phyloP scores from a whole-genome alignment of 2,797 vertebrate genomes.

The Mallotus villosus region DNA sequence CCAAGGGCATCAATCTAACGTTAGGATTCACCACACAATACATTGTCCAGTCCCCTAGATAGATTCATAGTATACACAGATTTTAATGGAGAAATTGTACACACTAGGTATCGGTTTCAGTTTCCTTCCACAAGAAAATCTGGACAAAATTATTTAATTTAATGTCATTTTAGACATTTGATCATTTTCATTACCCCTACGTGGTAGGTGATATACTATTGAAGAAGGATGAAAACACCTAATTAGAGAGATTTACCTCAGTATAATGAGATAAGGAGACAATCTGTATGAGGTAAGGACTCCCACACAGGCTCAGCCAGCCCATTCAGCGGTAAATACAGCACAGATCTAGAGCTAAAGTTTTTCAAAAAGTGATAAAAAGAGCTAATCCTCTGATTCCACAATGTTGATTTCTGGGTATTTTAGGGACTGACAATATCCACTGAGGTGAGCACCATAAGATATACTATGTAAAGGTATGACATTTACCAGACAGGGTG shows the following conservation, averaged over 20 bases:
- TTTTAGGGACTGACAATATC: not conserved
- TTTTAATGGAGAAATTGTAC: too few species aligned
- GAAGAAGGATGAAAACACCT: not conserved
- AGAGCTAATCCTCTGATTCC: too few species aligned
- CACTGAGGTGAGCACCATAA: not conserved
- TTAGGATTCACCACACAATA: too few species aligned
- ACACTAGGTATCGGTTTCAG: too few species aligned
- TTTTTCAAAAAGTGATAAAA: too few species aligned
- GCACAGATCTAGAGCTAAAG: too few species aligned
- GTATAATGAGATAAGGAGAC: not conserved
- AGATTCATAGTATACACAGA: not conserved
- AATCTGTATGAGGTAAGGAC: not conserved
- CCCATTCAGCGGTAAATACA: too few species aligned
- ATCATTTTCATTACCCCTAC: too few species aligned
- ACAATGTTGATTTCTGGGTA: not conserved
- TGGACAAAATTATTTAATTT: too few species aligned
- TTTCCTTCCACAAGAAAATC: too few species aligned
- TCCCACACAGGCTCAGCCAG: not conserved
- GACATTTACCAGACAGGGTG: not conserved
- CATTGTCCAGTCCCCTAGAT: not conserved
- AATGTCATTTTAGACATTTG: too few species aligned
- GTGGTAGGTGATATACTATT: not conserved
- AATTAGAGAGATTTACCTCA: not conserved
- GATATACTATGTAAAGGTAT: too few species aligned
- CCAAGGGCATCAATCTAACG: not conserved